Base-by-base conservation (phyloP, 2,113 vertebrate genomes). In the Gobio gobio region DNA sequence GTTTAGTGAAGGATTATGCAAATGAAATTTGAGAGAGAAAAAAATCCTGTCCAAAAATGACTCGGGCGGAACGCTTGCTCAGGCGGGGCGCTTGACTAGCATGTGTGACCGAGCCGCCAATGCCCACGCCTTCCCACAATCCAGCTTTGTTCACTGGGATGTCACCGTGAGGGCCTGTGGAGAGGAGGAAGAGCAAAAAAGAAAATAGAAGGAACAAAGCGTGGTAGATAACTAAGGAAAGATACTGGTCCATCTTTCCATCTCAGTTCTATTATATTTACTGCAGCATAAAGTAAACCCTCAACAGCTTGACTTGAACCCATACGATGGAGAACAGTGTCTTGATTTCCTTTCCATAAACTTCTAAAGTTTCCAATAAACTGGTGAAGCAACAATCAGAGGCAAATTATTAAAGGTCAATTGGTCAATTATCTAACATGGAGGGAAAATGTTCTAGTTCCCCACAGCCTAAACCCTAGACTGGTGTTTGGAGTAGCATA, bases 141-240 rank as follows among this genome's bases (percentile, higher is more conserved):
- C 91, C 91, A 79, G 91, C 93, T 94, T 93, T 92, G 93, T 93
- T 91, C 84, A n/a, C 54, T 78, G 68, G 87, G 56, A 89, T 90
- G 91, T 91, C 92, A 83, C 82, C 74, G 49, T 63, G 33, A 85
- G 83, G 87, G 77, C 83, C 51, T 72, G 10, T 47, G 81, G 80
- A 86, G 77, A 80, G 78, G 68, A 83, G 78, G 24, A 78, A 85
- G 86, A 72, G 73, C 51, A 73, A 18, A 16, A 82, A 72, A 36
- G 73, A 72, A 64, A 72, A 83, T 45, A 80, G 56, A 77, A 73
- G 78, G 56, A 36, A 81, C 36, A 68, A 70, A 73, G 86, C 61
- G 29, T 75, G 73, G 83, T 83, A 68, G 85, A 84, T 76, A 79
- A 84, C 70, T 78, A 78, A 82, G 43, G 73, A 75, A 68, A 73